Evolutionary conservation across 2,113 vertebrate species (phyloP), one percentile per base, ranked within the genome.

Genomic region (Toxotes jaculatrix): DNA sequence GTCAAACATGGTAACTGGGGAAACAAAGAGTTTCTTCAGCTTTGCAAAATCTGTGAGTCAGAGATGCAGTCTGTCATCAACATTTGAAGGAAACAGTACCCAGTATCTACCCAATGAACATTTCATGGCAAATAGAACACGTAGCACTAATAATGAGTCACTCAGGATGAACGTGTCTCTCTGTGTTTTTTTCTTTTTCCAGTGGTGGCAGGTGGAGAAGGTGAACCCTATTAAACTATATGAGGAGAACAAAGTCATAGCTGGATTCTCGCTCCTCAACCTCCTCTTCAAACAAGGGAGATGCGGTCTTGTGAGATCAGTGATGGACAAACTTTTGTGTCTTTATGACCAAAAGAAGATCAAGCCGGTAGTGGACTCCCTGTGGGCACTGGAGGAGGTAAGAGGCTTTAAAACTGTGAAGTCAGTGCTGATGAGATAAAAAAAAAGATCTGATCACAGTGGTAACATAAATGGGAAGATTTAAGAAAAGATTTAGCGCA

Each of bases 161-260:
- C 51, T 45, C 0, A 3, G 8, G 6, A 36, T 84, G 49, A 59
- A 59, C 21, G 3, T 34, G 60, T 59, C 12, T 59, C 36, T 81
- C 27, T 73, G 17, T 56, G 55, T n/a, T 23, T 42, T 7, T 47
- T 5, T 82, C 68, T 32, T 61, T 83, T 90, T 79, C 11, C 91
- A 99, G 98, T 99, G 98, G 98, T 99, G 98, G 98, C 98, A 99
- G 87, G 98, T 99, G 71, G 98, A 99, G 93, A 99, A 99, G 87
- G 97, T 99, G 85, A 99, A 99, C 93, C 98, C 98, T 31, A 97
- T 99, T 92, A 99, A 99, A 94, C 96, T 99, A 6, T 99, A 98
- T 0, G 98, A 99, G 91, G 98, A 99, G 93, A 99, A 99, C 95
- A 99, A 99, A 95, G 95, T 98, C 86, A 98, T 99, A 51, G 97